These are phyloP conservation scores for Pocillopora grandis DNA, from an alignment of 92 coral and sea anemone species.

Conservation along the genomic window DNA sequence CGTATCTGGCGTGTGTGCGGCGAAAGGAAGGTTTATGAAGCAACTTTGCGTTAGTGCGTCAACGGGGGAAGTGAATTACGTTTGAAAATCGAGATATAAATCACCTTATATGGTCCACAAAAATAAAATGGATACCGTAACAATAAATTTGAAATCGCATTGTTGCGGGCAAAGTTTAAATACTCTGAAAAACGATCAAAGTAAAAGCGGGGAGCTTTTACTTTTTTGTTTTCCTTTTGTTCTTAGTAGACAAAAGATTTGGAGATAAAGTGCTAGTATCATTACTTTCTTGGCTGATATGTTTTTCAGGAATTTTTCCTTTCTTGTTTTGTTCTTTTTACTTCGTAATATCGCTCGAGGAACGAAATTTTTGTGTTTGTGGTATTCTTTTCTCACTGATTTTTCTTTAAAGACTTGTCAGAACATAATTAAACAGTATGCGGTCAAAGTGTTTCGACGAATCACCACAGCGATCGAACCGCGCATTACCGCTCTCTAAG, in stretches of 20 bases:
- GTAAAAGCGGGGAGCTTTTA: no score
- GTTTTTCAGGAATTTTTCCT: background rate
- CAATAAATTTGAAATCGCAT: no score
- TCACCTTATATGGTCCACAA: no score
- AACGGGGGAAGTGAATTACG: no score
- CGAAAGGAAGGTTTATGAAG: no score
- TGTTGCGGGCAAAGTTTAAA: no score
- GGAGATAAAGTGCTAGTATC: background rate
- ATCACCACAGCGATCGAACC: constrained; percentile 1
- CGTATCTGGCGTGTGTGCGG: no score
- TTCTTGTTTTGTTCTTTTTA: background rate
- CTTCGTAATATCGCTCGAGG: background rate
- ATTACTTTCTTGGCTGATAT: background rate
- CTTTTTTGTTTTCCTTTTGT: no score
- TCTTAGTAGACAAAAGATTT: background rate
- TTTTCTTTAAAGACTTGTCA: background rate
- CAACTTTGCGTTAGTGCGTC: no score
- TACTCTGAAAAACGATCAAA: no score
- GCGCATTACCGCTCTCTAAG: background rate
- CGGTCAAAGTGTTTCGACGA: constrained; percentile 2
- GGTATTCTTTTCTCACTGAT: background rate
- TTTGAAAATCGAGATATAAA: no score
- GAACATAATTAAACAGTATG: background rate
- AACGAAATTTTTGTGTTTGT: constrained; percentile 8
- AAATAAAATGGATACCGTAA: no score